A percentile compares a stretch with the other conserved stretches of the same genome.
phyloP scores from a whole-genome alignment of 2,113 vertebrate species.

The Oreotrochilus melanogaster region DNA sequence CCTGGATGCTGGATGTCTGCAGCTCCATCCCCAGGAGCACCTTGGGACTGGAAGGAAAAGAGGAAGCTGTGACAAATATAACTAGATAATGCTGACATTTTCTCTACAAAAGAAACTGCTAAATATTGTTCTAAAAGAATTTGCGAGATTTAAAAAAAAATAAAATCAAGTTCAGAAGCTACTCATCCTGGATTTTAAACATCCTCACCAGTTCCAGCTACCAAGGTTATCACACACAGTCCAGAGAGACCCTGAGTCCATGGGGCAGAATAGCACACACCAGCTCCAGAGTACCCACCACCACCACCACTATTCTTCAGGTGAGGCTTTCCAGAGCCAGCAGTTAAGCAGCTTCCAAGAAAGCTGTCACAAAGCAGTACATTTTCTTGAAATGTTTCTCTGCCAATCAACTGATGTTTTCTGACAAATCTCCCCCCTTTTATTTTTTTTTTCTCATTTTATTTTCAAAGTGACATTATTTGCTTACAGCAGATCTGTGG shows the following conservation, averaged over 20 bases:
- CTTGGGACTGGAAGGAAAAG: neutral
- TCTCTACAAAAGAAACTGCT: neutral
- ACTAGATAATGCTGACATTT: neutral
- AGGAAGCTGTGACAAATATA: neutral
- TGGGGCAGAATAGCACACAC: neutral
- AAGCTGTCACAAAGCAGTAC: neutral
- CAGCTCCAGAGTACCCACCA: neutral
- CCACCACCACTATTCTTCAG: neutral
- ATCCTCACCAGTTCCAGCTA: neutral
- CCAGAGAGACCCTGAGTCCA: fast-evolving
- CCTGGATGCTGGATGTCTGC: neutral
- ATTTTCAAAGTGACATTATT: neutral
- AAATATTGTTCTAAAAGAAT: neutral
- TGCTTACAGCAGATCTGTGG: neutral
- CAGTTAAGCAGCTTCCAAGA: neutral
- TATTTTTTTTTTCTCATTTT: neutral
- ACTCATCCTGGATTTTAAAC: neutral
- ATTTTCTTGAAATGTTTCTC: neutral
- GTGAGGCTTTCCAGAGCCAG: neutral
- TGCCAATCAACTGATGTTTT: neutral
- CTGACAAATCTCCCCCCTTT: neutral
- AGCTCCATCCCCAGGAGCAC: neutral
- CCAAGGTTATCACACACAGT: fast-evolving
- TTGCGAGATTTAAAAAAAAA: neutral
- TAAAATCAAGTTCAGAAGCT: neutral